Conservation (phyloP, 2,113 vertebrate species). For the Chiloscyllium plagiosum region DNA sequence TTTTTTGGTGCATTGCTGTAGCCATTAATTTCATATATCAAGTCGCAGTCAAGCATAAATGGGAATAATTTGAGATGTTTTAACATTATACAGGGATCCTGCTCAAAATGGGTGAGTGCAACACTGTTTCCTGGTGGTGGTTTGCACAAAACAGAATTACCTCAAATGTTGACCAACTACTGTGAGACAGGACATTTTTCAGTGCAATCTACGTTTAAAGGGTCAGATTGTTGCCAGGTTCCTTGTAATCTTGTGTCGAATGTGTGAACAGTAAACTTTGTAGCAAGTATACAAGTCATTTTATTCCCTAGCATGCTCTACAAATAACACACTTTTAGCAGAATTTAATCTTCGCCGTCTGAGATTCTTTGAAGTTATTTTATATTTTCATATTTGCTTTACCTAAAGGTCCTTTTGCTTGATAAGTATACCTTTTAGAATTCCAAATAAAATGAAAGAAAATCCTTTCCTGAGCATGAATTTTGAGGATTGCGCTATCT, state of each 20-base stretch:
- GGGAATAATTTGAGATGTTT: neutral
- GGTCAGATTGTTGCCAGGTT: neutral
- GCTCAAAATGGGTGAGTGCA: neutral
- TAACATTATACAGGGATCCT: neutral
- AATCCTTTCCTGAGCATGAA: too few relatives aligned
- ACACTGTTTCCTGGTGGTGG: neutral
- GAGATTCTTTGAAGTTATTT: neutral
- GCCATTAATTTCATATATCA: conserved; percentile 22
- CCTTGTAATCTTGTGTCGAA: neutral
- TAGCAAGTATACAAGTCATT: neutral
- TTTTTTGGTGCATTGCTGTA: conserved; percentile 6
- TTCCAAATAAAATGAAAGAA: neutral
- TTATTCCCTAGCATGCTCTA: neutral
- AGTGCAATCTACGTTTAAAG: neutral
- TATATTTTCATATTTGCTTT: neutral
- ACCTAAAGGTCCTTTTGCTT: neutral
- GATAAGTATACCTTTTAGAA: neutral
- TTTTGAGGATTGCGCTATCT: neutral
- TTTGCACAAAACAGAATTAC: neutral
- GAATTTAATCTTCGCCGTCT: neutral
- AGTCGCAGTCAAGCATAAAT: neutral
- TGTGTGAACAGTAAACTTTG: neutral
- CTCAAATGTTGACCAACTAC: neutral
- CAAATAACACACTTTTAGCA: neutral
- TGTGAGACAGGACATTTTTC: neutral